Evolutionary conservation across 2,797 vertebrate species (phyloP).

Genomic region (Neostethus bicornis): DNA sequence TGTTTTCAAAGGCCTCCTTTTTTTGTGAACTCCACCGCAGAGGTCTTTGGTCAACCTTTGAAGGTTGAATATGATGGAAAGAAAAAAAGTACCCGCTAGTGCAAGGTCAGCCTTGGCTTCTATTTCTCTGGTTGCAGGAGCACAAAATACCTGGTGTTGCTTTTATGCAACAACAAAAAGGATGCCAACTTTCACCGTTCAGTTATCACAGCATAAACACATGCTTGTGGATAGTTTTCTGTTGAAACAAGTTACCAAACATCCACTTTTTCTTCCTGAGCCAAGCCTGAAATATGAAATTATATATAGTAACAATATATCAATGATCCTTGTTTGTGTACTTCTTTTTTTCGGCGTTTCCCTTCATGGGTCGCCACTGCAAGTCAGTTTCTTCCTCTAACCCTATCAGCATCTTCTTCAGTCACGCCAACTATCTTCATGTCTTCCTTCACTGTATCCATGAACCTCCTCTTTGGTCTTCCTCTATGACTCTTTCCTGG

Average conservation of each 20-base stretch:
- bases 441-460: no score
- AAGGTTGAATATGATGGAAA: constrained; percentile 61
- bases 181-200: not conserved
- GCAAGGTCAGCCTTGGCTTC: constrained; percentile 55
- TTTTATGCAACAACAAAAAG: constrained; percentile 6
- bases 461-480: no score
- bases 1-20: constrained; percentile 34
- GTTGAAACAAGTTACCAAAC: constrained; percentile 42
- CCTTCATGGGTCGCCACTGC: no score
- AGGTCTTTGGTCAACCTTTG: constrained; percentile 45
- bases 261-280: no score
- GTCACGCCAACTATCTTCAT: no score
- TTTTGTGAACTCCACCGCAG: constrained; percentile 29
- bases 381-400: no score
- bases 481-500: no score
- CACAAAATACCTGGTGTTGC: constrained; percentile 12
- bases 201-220: not conserved
- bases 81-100: constrained; percentile 56
- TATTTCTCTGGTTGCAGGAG: constrained; percentile 44
- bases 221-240: constrained; percentile 20
- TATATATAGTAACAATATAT: no score
- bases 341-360: no score
- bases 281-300: no score
- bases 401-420: no score
- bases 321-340: no score